These are phyloP conservation scores for Drosophila peninsularis DNA, from an alignment of 2,888 invertebrate genomes.

Conservation along the genomic window DNA sequence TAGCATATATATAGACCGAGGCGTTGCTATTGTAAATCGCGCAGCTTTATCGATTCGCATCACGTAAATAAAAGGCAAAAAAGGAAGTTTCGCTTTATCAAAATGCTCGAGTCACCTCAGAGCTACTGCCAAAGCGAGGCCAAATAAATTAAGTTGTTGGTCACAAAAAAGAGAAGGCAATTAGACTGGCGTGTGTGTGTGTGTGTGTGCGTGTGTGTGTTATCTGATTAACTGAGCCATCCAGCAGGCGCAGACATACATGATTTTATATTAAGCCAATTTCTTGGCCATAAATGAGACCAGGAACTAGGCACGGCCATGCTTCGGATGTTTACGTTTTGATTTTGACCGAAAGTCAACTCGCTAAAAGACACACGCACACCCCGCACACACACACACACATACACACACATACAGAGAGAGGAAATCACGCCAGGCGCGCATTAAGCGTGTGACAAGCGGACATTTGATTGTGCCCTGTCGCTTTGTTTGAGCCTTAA, in stretches of 20 bases:
- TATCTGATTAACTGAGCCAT: constrained; percentile 73
- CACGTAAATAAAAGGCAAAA: constrained; percentile 30
- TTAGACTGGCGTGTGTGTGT: constrained; percentile 12
- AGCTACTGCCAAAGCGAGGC: constrained; percentile 24
- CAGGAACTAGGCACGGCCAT: constrained; percentile 71
- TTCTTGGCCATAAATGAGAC: constrained; percentile 41
- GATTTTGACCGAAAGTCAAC: constrained; percentile 43
- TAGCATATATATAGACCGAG: constrained; percentile 48
- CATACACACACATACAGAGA: constrained; percentile 7
- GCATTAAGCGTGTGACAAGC: constrained; percentile 67
- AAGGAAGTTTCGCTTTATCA: constrained; percentile 43
- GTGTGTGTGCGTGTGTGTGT: constrained; percentile 28
- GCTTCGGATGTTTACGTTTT: constrained; percentile 71
- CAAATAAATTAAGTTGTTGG: constrained; percentile 73
- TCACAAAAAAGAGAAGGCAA: constrained; percentile 37
- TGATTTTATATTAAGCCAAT: constrained; percentile 71
- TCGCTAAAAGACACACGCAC: constrained; percentile 11
- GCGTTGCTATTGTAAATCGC: constrained; percentile 37
- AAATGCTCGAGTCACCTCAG: constrained; percentile 46
- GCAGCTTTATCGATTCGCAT: constrained; percentile 52
- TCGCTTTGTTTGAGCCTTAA: constrained; percentile 24
- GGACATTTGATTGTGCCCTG: constrained; percentile 50
- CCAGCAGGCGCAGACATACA: constrained; percentile 63
- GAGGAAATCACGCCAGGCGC: constrained; percentile 71
- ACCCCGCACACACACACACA: neutral